Conservation (phyloP, 2,888 invertebrate species). For the Andrena fulva region DNA sequence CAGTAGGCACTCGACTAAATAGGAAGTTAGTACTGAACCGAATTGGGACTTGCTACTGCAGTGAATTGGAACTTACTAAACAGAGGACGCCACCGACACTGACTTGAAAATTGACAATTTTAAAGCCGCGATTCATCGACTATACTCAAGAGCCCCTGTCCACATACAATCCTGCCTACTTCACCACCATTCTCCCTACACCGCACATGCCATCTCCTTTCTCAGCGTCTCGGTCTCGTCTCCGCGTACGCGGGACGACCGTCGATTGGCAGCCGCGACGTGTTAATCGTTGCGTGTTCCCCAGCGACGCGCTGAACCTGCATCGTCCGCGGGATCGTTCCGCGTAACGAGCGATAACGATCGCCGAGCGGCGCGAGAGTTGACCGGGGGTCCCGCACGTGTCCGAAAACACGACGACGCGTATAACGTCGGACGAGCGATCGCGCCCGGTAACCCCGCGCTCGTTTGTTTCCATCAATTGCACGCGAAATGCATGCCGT, state of each 20-base stretch:
- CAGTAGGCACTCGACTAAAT: too few relatives aligned
- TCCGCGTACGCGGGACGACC: neutral
- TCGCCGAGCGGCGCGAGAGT: conserved; percentile 18
- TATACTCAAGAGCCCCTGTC: too few relatives aligned
- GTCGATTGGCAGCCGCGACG: conserved; percentile 1
- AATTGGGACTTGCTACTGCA: too few relatives aligned
- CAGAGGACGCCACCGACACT: too few relatives aligned
- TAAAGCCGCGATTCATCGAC: too few relatives aligned
- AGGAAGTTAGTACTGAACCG: too few relatives aligned
- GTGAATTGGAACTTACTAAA: too few relatives aligned
- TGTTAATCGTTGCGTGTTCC: neutral
- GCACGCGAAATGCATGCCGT: neutral
- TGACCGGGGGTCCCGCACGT: conserved; percentile 40
- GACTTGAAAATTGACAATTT: too few relatives aligned
- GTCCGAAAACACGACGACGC: conserved; percentile 50
- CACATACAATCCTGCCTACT: too few relatives aligned
- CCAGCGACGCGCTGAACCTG: conserved; percentile 7
- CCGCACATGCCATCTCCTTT: too few relatives aligned
- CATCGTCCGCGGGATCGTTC: conserved; percentile 22
- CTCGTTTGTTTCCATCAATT: conserved; percentile 65
- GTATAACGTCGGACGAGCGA: conserved; percentile 51
- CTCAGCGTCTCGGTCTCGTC: neutral
- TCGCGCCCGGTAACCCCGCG: conserved; percentile 49
- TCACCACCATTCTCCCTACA: too few relatives aligned
- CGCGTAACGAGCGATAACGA: conserved; percentile 49